Base-by-base conservation (phyloP, 2,113 vertebrate species). In the Copsychus sechellarum region DNA sequence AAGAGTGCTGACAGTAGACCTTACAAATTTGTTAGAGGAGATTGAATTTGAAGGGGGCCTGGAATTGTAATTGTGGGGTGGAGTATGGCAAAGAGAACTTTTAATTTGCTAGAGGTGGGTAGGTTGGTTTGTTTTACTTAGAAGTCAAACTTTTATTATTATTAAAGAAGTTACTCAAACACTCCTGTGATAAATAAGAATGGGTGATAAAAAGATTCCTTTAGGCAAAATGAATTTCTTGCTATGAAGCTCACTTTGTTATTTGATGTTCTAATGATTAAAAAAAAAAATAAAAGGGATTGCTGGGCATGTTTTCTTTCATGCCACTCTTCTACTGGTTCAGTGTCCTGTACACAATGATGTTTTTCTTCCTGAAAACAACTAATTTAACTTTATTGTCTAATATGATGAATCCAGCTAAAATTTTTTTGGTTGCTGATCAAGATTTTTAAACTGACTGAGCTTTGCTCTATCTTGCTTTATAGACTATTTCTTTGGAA, bases 321-420 rank as follows among this genome's bases (percentile, higher is more conserved):
- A 45, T 69, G n/a, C 9, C 42, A 31, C 9, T 61, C 43, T 80
- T 90, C 72, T 80, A 48, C 54, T 91, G 29, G 21, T 92, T 47
- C 33, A 81, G 26, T 88, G 7, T 82, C 8, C 76, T 90, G 29
- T 29, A 83, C 12, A 70, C 34, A 81, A 79, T 72, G 20, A 3
- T 12, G 24, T 38, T 96, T 95, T 96, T 89, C 45, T 86, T 86
- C 42, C 83, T 72, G 14, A 22, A 95, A 72, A 64, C 12, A 91
- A 15, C 12, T 67, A 84, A 50, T 80, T 79, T 73, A 83, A 71
- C 20, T 81, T 8, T 38, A 19, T 31, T 86, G 51, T 81, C 66
- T 26, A 13, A 25, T 79, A 73, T 42, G 50, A 85, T 67, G 38
- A 65, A 77, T 61, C 28, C 84, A 95, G n/a, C 74, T 93, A 95